Evolutionary conservation across 2,797 vertebrate genomes (phyloP), one percentile per base, ranked within the genome.

Genomic region (Phataginus tetradactyla): DNA sequence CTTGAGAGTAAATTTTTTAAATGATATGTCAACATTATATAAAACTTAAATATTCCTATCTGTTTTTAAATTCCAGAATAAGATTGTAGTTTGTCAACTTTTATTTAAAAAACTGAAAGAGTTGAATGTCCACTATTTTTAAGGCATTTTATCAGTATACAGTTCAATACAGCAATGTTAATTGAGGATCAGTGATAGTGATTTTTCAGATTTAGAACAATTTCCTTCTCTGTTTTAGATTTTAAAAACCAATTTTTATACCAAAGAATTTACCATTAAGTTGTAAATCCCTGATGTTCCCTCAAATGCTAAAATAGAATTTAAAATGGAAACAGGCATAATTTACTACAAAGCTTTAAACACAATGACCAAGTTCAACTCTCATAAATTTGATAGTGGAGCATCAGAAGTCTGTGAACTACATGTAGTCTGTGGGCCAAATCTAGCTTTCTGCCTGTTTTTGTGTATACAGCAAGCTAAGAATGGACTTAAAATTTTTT

Each of bases 31-130:
- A 80, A n/a, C 74, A 84, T 32, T 90, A 13, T 53, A 69, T 55
- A 83, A 79, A 75, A 42, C 4, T 51, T 75, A 57, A 32, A 68
- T 63, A 81, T 74, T 91, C 25, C 15, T 75, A 3, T 72, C 25
- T 80, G 25, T 95, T 91, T 92, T 94, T 3, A 95, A 91, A 90
- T 79, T 94, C 29, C n/a, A 91, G 72, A 66, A 81, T 77, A 91
- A 86, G 78, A 63, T 75, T 85, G 34, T 39, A 77, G 51, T 59
- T 91, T 91, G 39, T 75, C 45, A 71, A 45, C 29, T 57, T 95
- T 86, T 84, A 90, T 68, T 94, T 83, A 37, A 91, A 95, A 83
- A 88, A 84, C 17, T 57, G 85, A 85, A 86, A 92, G 14, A 69
- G n/a, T 37, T 84, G 64, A 71, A 75, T 66, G 34, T 57, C 17